A percentile compares a stretch with the other conserved stretches of the same genome.
phyloP scores from a whole-genome alignment of 2,888 invertebrate species.

The Drosophila formosana region DNA sequence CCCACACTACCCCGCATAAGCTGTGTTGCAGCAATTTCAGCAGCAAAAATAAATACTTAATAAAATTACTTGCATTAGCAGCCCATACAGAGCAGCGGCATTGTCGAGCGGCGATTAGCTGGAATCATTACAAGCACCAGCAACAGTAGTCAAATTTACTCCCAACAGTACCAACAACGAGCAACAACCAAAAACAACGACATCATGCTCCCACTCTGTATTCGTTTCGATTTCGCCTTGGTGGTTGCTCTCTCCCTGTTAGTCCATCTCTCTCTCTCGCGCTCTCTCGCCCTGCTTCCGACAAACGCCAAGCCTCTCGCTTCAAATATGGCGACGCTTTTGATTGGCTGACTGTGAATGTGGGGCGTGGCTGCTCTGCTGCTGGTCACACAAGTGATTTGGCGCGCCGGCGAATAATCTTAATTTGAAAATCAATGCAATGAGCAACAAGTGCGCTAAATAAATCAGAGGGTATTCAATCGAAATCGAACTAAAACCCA shows the following conservation, averaged over 20 bases:
- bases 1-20: slow-evolving; percentile 2
- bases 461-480: slow-evolving; percentile 39
- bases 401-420: slow-evolving; percentile 45
- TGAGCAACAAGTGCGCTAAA: slow-evolving; percentile 67
- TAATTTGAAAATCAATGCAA: slow-evolving; percentile 25
- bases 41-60: slow-evolving; percentile 22
- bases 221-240: slow-evolving; percentile 50
- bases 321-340: slow-evolving; percentile 73
- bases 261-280: slow-evolving; percentile 8
- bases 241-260: slow-evolving; percentile 30
- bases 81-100: slow-evolving; percentile 45
- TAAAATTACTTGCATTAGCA: slow-evolving; percentile 34
- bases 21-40: slow-evolving; percentile 2
- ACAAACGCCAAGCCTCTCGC: slow-evolving; percentile 55
- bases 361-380: slow-evolving; percentile 40
- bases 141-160: slow-evolving; percentile 9
- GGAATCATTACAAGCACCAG: slow-evolving; percentile 10
- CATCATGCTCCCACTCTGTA: slow-evolving; percentile 58
- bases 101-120: slow-evolving; percentile 61
- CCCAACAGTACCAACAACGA: not conserved
- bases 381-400: slow-evolving; percentile 43
- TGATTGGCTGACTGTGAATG: slow-evolving; percentile 56
- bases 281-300: slow-evolving; percentile 20
- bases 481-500: slow-evolving; percentile 42
- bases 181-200: slow-evolving; percentile 29